A percentile compares a stretch with the other conserved stretches of the same genome.
Conservation (phyloP, 2,888 invertebrate genomes). For the Zootermopsis nevadensis region DNA sequence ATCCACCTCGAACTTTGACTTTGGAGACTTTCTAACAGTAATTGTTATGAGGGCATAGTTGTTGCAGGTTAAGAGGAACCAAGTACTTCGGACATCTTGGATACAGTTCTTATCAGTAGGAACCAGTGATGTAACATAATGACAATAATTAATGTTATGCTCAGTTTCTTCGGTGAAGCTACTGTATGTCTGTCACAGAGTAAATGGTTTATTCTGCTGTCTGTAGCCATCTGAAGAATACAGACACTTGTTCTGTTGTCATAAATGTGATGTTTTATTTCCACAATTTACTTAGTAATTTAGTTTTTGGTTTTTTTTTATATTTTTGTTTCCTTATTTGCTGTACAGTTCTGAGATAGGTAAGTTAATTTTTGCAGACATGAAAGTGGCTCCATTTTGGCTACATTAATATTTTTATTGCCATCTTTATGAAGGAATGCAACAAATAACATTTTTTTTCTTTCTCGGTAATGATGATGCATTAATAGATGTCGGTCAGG, state of each 20-base stretch:
- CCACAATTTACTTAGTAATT: not conserved
- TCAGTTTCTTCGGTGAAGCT: slow-evolving; percentile 4
- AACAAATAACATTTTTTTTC: not conserved
- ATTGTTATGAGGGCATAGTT: too few relatives aligned
- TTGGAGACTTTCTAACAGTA: too few relatives aligned
- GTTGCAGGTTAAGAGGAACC: too few relatives aligned
- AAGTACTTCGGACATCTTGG: too few relatives aligned
- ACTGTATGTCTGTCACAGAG: not conserved
- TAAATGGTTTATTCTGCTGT: not conserved
- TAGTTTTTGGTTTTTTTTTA: not conserved
- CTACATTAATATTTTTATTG: not conserved
- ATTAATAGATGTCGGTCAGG: slow-evolving; percentile 85
- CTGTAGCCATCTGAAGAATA: slow-evolving; percentile 8
- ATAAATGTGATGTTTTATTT: slow-evolving; percentile 13
- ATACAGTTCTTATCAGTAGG: too few relatives aligned
- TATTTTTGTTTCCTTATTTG: not conserved
- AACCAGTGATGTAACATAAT: too few relatives aligned
- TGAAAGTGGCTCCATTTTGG: slow-evolving; percentile 10
- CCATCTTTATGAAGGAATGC: not conserved
- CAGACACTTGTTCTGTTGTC: not conserved
- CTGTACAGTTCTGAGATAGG: not conserved
- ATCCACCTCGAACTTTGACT: too few relatives aligned
- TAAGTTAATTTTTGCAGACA: slow-evolving; percentile 8
- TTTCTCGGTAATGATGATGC: slow-evolving; percentile 25
- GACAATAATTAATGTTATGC: too few relatives aligned